These are phyloP conservation scores for Discoglossus pictus DNA, from an alignment of 2,797 vertebrate genomes.

Conservation along the genomic window DNA sequence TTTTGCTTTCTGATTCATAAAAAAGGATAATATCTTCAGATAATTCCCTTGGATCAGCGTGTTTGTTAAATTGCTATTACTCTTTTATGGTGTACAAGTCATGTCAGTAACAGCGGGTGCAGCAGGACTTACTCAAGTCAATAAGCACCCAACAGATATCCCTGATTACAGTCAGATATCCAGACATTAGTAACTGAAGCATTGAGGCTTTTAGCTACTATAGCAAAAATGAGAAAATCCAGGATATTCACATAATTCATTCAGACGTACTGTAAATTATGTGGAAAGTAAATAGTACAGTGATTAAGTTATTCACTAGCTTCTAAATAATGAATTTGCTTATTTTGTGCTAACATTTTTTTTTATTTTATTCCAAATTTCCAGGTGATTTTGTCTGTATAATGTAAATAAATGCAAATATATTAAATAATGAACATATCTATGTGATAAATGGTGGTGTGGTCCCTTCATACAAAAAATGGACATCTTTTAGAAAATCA, in stretches of 20 bases:
- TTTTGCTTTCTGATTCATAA: conserved; percentile 23
- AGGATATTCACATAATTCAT: conserved; percentile 1
- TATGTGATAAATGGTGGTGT: no score
- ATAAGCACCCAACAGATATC: conserved; percentile 27
- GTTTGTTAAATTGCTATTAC: conserved; percentile 23
- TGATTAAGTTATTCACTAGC: no score
- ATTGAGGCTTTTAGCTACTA: conserved; percentile 19
- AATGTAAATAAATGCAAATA: no score
- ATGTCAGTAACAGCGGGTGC: conserved; percentile 17
- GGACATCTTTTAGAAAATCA: no score
- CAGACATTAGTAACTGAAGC: conserved; percentile 7
- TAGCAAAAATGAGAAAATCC: conserved; percentile 32
- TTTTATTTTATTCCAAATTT: no score
- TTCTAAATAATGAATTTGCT: no score
- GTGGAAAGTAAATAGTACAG: no score
- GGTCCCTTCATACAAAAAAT: no score
- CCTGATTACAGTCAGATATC: conserved; percentile 26
- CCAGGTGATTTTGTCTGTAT: no score
- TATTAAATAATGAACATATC: no score
- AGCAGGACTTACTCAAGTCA: conserved; percentile 11
- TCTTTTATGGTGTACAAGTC: conserved; percentile 15
- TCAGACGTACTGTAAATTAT: no score
- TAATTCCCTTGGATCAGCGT: conserved; percentile 13
- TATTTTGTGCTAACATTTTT: no score
- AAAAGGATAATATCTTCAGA: conserved; percentile 31